Conservation (phyloP, 2,888 invertebrate species). For the Meiosimyza platycephala region DNA sequence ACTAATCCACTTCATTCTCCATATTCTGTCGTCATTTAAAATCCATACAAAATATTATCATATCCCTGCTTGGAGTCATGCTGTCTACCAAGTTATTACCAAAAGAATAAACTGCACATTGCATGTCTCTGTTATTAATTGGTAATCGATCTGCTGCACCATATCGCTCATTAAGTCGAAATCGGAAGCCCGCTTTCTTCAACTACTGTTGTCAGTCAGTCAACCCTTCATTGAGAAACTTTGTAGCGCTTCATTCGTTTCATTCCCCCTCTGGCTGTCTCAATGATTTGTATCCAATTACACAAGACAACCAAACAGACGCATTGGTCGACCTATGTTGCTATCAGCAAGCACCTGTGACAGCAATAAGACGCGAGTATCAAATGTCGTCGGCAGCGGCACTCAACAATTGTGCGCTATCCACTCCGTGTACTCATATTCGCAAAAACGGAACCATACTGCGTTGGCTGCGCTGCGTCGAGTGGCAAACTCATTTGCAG, state of each 20-base stretch:
- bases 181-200: slow-evolving; percentile 16
- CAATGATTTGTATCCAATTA: slow-evolving; percentile 18
- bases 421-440: background rate
- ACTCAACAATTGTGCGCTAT: slow-evolving; percentile 4
- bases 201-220: background rate
- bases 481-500: slow-evolving; percentile 1
- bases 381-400: background rate
- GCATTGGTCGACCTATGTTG: background rate
- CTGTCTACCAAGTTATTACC: slow-evolving; percentile 22
- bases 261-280: no score
- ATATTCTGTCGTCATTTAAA: no score
- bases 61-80: slow-evolving; percentile 17
- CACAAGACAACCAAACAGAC: slow-evolving; percentile 13
- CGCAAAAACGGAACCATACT: slow-evolving; percentile 17
- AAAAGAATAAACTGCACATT: no score
- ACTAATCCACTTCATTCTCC: no score
- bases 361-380: background rate
- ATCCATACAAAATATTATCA: background rate
- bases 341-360: slow-evolving; percentile 25
- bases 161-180: slow-evolving; percentile 31
- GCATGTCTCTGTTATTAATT: background rate
- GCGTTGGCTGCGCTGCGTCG: slow-evolving; percentile 14
- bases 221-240: slow-evolving; percentile 25
- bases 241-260: slow-evolving; percentile 25
- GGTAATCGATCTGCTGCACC: slow-evolving; percentile 32